Evolutionary conservation across 2,113 vertebrate genomes (phyloP).

Genomic region (Sylvilagus bachmani): DNA sequence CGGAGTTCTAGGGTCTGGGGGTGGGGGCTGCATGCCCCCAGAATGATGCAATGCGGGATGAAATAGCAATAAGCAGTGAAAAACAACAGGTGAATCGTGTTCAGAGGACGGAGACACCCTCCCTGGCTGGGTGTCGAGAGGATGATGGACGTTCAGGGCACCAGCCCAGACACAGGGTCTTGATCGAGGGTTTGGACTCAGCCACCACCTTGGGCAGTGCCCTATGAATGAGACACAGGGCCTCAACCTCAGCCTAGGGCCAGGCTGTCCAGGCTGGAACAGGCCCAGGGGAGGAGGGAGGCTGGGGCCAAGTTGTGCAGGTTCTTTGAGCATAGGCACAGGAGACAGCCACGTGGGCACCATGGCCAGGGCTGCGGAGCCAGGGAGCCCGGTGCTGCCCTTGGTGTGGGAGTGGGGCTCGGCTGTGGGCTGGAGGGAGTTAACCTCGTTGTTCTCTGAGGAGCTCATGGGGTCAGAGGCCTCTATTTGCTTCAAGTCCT

Average conservation of each 20-base stretch:
- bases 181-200: background rate
- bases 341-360: fast-evolving
- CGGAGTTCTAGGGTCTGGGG: background rate
- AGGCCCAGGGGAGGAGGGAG: background rate
- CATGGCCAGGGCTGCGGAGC: fast-evolving
- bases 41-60: background rate
- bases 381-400: fast-evolving
- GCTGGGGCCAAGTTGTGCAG: background rate
- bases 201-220: background rate
- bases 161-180: background rate
- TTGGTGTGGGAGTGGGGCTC: background rate
- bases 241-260: background rate
- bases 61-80: background rate
- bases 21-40: background rate
- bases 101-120: background rate
- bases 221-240: background rate
- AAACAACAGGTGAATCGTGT: background rate
- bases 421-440: fast-evolving
- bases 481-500: background rate
- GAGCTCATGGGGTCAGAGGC: background rate
- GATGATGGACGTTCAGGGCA: too few relatives aligned
- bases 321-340: fast-evolving
- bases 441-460: background rate
- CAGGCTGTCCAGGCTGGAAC: background rate
- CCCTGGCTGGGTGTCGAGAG: background rate